phyloP scores from a whole-genome alignment of 2,797 vertebrate species.

The Harpagifer antarcticus region DNA sequence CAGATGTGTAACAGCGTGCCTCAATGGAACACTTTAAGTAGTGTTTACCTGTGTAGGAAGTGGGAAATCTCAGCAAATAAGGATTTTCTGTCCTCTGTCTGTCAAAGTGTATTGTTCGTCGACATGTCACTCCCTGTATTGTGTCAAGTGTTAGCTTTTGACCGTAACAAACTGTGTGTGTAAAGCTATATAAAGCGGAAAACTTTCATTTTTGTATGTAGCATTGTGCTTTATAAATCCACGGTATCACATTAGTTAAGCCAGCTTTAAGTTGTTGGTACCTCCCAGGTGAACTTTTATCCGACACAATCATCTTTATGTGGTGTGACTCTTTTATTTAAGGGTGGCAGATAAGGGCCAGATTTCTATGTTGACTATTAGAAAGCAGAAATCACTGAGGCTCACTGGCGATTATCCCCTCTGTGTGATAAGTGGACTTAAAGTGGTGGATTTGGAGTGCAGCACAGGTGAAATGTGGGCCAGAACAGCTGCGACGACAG shows the following conservation, averaged over 20 bases:
- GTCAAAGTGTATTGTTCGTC: conserved; percentile 19
- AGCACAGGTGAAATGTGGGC: conserved; percentile 41
- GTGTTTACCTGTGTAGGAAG: conserved; percentile 21
- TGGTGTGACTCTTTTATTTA: background rate
- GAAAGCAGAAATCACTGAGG: conserved; percentile 8
- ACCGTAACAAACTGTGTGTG: background rate
- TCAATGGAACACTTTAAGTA: too few species aligned
- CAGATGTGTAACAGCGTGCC: too few species aligned
- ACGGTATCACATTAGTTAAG: conserved; percentile 13
- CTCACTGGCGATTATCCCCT: conserved; percentile 23
- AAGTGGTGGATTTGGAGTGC: background rate
- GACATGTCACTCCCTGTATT: background rate
- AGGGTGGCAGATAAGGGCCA: conserved; percentile 9
- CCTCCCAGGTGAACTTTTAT: background rate
- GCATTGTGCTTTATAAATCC: background rate
- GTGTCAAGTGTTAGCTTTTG: background rate
- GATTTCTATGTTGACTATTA: conserved; percentile 9
- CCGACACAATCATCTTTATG: background rate
- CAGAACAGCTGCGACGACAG: conserved; percentile 53
- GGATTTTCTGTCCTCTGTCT: background rate
- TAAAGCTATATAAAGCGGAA: background rate
- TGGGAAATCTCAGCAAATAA: conserved; percentile 31
- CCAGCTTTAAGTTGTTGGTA: conserved; percentile 14
- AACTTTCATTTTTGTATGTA: background rate
- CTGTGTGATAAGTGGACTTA: conserved; percentile 23